Evolutionary conservation across 2,113 vertebrate genomes (phyloP), one percentile per base, ranked within the genome.

Genomic region (Tylochromis polylepis): DNA sequence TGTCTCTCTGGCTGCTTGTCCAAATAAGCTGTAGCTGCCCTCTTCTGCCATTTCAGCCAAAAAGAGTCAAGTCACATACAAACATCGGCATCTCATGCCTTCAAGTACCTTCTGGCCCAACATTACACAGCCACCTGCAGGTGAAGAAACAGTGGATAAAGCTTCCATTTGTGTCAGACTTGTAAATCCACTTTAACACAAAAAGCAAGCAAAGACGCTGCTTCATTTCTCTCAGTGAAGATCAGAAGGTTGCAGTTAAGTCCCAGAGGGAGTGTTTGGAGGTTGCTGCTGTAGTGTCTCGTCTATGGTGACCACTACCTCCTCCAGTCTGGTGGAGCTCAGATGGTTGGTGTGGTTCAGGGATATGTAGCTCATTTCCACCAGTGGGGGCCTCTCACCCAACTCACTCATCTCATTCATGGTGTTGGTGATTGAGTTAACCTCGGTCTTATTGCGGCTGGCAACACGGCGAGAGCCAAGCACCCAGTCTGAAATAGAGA

Each of bases 391-490:
- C 78, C 81, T 86, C 89, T 96, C 96, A 1, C 31, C 72, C 84
- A 89, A 12, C 55, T 95, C 93, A 0, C 81, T 94, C 94, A 96
- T 94, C 89, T 97, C 96, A 0, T 93, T 97, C 85, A 94, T 83
- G 8, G 93, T 96, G 92, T 77, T 96, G 85, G 96, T 95, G 93
- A 98, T 96, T 94, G 96, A 97, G 95, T 96, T 97, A 83, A 97
- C 77, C 6, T 97, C 96, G 0, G 94, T 95, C 85, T 97, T 97
- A 94, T 95, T 97, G 93, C 93, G 95, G 95, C 90, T 93, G 83
- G 95, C 91, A 3, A 94, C 91, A 0, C 95, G 94, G 81, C 51
- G 95, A 38, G 97, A 93, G 46, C 96, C 96, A 2, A 97, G 96
- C 75, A 97, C 89, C 97, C 96, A 97, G 14, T 97, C 97, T 98